Conservation (phyloP, 1,140 invertebrate genomes). For the Teleopsis dalmanni region DNA sequence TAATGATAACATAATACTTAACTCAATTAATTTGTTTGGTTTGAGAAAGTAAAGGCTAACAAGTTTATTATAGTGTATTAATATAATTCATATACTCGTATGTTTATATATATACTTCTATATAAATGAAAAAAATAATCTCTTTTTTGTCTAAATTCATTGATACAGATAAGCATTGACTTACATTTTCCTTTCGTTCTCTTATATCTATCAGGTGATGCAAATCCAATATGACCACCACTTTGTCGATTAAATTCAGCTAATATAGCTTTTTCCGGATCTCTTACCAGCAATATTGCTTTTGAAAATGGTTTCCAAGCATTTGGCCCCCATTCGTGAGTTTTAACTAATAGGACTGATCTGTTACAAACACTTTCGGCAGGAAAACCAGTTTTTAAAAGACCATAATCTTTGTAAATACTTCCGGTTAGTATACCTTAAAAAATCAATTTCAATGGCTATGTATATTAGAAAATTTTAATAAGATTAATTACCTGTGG, state of each 20-base stretch:
- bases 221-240: constrained; percentile 64
- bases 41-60: too few relatives aligned
- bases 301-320: constrained; percentile 54
- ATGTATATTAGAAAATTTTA: too few relatives aligned
- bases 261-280: constrained; percentile 62
- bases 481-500: constrained; percentile 56
- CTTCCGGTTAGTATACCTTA: constrained; percentile 65
- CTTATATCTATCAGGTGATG: constrained; percentile 55
- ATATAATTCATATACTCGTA: too few relatives aligned
- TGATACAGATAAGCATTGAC: too few relatives aligned
- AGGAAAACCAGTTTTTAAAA: constrained; percentile 67
- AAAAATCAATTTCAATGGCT: constrained; percentile 1
- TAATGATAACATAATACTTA: too few relatives aligned
- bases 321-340: constrained; percentile 62
- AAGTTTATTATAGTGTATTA: too few relatives aligned
- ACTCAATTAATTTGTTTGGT: too few relatives aligned
- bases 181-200: constrained; percentile 55
- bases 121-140: too few relatives aligned
- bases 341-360: constrained; percentile 72
- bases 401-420: constrained; percentile 68
- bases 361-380: constrained; percentile 67
- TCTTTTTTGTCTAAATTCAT: too few relatives aligned
- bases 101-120: too few relatives aligned
- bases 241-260: constrained; percentile 66
- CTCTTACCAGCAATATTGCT: constrained; percentile 61